These are phyloP conservation scores for Rhabdomys pumilio DNA, from an alignment of 2,797 vertebrate genomes.

Conservation along the genomic window DNA sequence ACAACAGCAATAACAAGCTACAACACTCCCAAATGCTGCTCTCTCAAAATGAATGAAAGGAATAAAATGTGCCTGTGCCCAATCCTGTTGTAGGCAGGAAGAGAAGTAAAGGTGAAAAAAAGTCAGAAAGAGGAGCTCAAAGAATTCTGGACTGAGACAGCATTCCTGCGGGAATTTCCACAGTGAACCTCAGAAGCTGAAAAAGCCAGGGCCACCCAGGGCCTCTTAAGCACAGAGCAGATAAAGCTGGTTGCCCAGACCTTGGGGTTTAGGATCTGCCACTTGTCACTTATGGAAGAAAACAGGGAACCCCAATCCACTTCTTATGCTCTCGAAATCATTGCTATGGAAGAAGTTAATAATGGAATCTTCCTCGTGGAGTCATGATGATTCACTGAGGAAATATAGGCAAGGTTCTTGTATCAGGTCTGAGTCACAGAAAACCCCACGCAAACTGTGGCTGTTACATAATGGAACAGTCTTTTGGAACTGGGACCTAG, in stretches of 20 bases:
- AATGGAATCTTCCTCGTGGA: background rate
- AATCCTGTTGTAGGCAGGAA: background rate
- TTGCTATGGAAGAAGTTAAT: background rate
- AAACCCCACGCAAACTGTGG: background rate
- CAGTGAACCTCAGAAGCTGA: background rate
- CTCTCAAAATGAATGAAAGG: constrained; percentile 16
- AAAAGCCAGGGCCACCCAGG: background rate
- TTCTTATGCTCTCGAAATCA: background rate
- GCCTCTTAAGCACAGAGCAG: background rate
- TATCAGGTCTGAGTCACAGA: background rate
- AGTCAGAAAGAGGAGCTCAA: background rate
- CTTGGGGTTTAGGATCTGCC: background rate
- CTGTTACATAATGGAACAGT: background rate
- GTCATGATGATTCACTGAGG: background rate
- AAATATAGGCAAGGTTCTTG: background rate
- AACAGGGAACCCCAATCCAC: background rate
- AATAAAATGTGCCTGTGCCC: background rate
- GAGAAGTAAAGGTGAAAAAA: background rate
- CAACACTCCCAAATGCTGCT: background rate
- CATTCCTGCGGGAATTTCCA: background rate
- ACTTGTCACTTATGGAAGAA: background rate
- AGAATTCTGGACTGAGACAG: constrained; percentile 40
- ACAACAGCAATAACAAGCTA: background rate
- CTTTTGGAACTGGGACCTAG: background rate
- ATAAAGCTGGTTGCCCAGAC: background rate